phyloP scores from a whole-genome alignment of 1,140 invertebrate genomes.

The Leptinotarsa lineolata region DNA sequence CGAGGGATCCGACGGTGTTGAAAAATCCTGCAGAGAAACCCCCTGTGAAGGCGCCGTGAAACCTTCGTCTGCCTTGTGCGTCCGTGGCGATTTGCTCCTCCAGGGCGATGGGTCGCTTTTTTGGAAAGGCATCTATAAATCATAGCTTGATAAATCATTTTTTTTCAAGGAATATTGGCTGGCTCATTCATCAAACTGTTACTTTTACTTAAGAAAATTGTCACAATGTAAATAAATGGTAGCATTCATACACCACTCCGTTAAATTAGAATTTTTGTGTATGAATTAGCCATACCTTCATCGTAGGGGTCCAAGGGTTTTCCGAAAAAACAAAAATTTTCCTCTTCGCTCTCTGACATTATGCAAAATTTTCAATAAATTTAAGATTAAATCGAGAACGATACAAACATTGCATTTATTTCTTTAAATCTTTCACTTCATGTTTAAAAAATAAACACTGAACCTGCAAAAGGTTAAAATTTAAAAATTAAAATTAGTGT shows the following conservation, averaged over 20 bases:
- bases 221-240: too few species aligned
- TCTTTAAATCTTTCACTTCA: too few species aligned
- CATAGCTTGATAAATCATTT: constrained; percentile 19
- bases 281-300: constrained; percentile 66
- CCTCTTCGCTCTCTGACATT: constrained; percentile 54
- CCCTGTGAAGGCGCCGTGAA: constrained; percentile 99
- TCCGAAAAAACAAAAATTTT: constrained; percentile 73
- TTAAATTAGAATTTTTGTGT: constrained; percentile 15
- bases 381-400: too few species aligned
- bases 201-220: background rate
- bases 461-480: too few species aligned
- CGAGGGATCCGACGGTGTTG: constrained; percentile 93
- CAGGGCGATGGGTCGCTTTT: constrained; percentile 79
- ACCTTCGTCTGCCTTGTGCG: constrained; percentile 85
- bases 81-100: constrained; percentile 92
- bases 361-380: background rate
- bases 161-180: constrained; percentile 28
- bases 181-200: constrained; percentile 12
- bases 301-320: constrained; percentile 76
- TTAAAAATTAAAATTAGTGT: too few species aligned
- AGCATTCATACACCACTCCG: background rate
- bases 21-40: constrained; percentile 98
- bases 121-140: constrained; percentile 71
- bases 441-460: too few species aligned
- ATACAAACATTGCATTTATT: too few species aligned